phyloP scores from a whole-genome alignment of 2,888 invertebrate genomes.

The Harpalus rubripes region DNA sequence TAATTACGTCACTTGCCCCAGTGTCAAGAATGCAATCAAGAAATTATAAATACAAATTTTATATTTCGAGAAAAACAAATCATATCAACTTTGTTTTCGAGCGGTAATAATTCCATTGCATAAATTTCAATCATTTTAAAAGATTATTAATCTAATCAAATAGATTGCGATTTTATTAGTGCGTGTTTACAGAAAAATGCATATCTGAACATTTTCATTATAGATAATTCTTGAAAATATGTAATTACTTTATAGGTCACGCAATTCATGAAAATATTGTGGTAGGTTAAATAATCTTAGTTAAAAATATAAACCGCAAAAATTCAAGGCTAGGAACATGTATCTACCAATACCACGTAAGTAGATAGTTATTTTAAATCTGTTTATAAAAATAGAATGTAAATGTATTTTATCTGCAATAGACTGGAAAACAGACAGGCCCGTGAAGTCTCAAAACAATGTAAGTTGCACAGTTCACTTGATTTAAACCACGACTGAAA shows the following conservation, averaged over 20 bases:
- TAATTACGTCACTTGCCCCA: not conserved
- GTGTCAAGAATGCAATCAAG: constrained; percentile 30
- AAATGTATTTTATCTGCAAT: not conserved
- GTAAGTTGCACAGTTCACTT: too few species aligned
- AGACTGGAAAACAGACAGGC: too few species aligned
- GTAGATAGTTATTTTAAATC: not conserved
- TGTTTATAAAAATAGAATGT: not conserved
- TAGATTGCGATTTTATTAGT: constrained; percentile 22
- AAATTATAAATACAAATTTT: constrained; percentile 7
- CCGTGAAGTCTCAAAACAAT: too few species aligned
- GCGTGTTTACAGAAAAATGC: not conserved
- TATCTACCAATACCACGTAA: not conserved
- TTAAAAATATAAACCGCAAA: not conserved
- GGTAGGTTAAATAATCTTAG: constrained; percentile 15
- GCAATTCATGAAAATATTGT: constrained; percentile 21
- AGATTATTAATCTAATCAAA: constrained; percentile 34
- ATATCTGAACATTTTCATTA: constrained; percentile 37
- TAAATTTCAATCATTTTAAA: not conserved
- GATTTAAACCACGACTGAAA: too few species aligned
- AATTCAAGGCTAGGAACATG: not conserved
- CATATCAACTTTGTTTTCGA: not conserved
- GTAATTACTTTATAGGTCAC: constrained; percentile 22
- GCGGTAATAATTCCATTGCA: not conserved
- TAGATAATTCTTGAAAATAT: constrained; percentile 14
- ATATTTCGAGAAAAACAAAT: constrained; percentile 9